Evolutionary conservation across 2,888 invertebrate genomes (phyloP).

Genomic region (Thyatira batis): DNA sequence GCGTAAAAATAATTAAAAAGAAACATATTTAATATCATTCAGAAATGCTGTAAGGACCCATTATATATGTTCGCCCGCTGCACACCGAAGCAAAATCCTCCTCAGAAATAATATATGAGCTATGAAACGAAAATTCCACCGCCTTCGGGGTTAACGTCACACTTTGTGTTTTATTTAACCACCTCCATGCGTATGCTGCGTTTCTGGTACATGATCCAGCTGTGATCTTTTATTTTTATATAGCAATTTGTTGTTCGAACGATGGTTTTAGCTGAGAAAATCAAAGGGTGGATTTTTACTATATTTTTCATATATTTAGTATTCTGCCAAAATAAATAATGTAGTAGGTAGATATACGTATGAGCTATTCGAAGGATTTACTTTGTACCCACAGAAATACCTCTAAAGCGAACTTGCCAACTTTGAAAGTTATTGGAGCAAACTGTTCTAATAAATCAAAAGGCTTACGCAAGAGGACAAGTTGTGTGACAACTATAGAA

Average conservation of each 20-base stretch:
- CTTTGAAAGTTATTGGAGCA: slow-evolving; percentile 7
- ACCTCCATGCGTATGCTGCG: background rate
- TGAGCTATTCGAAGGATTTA: too few relatives aligned
- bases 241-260: too few relatives aligned
- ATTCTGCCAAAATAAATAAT: too few relatives aligned
- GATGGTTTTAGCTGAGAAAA: too few relatives aligned
- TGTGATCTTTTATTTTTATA: background rate
- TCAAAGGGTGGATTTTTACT: too few relatives aligned
- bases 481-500: background rate
- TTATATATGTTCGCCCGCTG: background rate
- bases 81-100: background rate
- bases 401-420: slow-evolving; percentile 4
- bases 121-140: background rate
- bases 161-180: background rate
- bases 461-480: background rate
- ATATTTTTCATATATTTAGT: too few relatives aligned
- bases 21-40: background rate
- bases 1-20: background rate
- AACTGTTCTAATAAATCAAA: slow-evolving; percentile 2
- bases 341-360: too few relatives aligned
- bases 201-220: background rate
- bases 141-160: background rate
- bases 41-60: background rate
- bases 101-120: background rate
- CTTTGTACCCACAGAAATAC: too few relatives aligned